Evolutionary conservation across 2,113 vertebrate species (phyloP).

Genomic region (human (Homo sapiens)): GRCh38 chr17:7345001-7345500

Average conservation of each 20-base stretch:
- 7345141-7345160: background rate
- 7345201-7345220: background rate
- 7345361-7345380: no score
- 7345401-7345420: no score
- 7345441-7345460: no score
- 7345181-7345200: background rate
- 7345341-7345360: no score
- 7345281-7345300: background rate
- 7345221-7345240: background rate
- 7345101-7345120: background rate
- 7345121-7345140: background rate
- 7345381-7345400: no score
- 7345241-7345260: background rate
- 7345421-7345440: no score
- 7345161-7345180: background rate
- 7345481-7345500: no score
- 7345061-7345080: background rate
- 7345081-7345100: background rate
- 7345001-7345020: background rate
- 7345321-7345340: no score
- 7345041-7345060: background rate
- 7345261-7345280: background rate
- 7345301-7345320: background rate
- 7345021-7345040: background rate
- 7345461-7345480: no score